Evolutionary conservation across 2,113 vertebrate genomes (phyloP).

Genomic region (Dipodomys ordii): DNA sequence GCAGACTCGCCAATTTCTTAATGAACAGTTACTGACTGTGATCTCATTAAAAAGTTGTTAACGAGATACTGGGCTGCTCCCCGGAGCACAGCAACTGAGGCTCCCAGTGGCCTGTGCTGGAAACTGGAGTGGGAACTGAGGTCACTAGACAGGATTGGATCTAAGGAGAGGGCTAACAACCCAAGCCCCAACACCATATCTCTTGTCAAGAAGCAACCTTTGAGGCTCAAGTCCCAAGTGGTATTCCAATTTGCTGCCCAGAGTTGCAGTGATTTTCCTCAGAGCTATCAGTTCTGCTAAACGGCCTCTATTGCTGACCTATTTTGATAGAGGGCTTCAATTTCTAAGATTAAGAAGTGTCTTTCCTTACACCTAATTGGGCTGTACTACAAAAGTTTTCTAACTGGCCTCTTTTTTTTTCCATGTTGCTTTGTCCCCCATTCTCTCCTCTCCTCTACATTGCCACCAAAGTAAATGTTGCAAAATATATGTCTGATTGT

Average conservation of each 20-base stretch:
- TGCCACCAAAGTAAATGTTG: neutral
- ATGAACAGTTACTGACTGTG: slow-evolving; percentile 38
- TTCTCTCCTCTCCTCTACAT: neutral
- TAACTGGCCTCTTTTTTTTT: neutral
- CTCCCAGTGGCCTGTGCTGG: neutral
- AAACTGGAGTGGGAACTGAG: neutral
- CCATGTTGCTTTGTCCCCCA: neutral
- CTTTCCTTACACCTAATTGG: neutral
- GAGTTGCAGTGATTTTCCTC: neutral
- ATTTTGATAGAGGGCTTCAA: neutral
- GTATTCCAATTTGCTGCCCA: neutral
- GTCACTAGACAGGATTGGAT: slow-evolving; percentile 35
- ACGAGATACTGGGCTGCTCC: slow-evolving; percentile 45
- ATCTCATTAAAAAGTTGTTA: slow-evolving; percentile 77
- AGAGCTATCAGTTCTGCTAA: neutral
- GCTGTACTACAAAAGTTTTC: neutral
- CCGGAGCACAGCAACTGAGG: slow-evolving; percentile 1
- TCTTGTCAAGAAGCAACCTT: slow-evolving; percentile 4
- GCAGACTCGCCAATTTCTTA: slow-evolving; percentile 49
- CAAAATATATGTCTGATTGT: neutral
- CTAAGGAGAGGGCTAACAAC: slow-evolving; percentile 15
- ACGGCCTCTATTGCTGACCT: neutral
- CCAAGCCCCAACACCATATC: neutral
- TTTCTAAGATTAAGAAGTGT: neutral
- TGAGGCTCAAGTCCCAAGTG: neutral